Evolutionary conservation across 2,797 vertebrate species (phyloP).

Genomic region (Salmo trutta): DNA sequence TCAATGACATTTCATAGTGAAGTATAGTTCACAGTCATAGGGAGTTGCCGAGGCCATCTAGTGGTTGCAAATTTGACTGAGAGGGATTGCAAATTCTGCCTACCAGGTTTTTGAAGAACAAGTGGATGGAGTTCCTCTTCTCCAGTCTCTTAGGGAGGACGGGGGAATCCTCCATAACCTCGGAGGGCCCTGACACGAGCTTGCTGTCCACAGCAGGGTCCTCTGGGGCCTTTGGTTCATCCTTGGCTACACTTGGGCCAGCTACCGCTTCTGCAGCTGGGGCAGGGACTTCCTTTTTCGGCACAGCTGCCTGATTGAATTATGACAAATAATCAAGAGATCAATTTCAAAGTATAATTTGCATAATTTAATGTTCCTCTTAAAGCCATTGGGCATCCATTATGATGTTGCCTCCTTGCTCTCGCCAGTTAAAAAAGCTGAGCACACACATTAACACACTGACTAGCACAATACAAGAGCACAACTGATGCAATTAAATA

Average conservation of each 20-base stretch:
- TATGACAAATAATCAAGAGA: neutral
- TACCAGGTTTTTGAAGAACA: constrained; percentile 93
- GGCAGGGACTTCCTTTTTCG: constrained; percentile 64
- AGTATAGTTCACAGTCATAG: neutral
- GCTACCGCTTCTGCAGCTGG: constrained; percentile 52
- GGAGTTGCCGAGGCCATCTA: constrained; percentile 66
- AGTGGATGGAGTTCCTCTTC: constrained; percentile 90
- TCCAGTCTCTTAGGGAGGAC: constrained; percentile 77
- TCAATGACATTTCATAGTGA: no score
- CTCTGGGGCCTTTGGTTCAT: constrained; percentile 69
- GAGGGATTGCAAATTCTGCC: constrained; percentile 31
- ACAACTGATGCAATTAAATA: neutral
- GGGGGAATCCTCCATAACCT: constrained; percentile 71
- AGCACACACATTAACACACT: neutral
- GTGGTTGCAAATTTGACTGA: constrained; percentile 40
- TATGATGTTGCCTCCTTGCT: neutral
- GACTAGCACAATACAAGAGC: neutral
- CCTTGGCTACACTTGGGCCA: constrained; percentile 59
- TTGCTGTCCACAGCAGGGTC: constrained; percentile 61
- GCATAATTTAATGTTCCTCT: no score
- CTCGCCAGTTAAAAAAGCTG: no score
- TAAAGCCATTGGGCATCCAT: neutral
- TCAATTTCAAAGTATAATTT: no score
- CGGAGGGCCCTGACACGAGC: constrained; percentile 58
- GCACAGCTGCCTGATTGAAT: constrained; percentile 59